Conservation (phyloP, 2,797 vertebrate genomes). For the Mastacembelus armatus region DNA sequence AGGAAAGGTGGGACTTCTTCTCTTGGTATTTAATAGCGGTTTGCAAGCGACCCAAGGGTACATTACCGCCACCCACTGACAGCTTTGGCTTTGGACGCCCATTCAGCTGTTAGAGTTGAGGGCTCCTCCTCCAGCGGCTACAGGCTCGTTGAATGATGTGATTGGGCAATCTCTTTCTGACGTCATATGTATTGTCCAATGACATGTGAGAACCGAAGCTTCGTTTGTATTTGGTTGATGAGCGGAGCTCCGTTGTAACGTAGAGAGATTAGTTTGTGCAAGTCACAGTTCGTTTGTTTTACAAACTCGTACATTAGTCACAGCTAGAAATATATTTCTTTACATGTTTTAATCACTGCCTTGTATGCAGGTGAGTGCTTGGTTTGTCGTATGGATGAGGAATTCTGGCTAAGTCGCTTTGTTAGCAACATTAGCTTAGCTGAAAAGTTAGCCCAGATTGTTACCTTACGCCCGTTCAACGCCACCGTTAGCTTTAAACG, state of each 20-base stretch:
- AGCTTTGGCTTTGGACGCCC: no score
- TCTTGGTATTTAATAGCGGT: no score
- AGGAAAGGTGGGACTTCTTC: no score
- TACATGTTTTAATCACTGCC: slow-evolving; percentile 23
- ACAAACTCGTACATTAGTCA: no score
- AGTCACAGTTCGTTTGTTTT: no score
- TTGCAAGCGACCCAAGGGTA: no score
- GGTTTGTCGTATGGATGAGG: not conserved
- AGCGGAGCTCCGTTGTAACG: slow-evolving; percentile 18
- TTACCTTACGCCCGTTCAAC: not conserved
- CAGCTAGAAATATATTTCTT: not conserved
- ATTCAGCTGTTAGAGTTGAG: no score
- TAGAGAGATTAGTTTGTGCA: slow-evolving; percentile 56
- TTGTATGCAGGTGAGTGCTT: slow-evolving; percentile 55
- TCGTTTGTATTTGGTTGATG: slow-evolving; percentile 73
- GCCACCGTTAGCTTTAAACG: not conserved
- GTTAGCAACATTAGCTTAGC: slow-evolving; percentile 61
- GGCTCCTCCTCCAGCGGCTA: no score
- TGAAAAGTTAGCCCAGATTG: slow-evolving; percentile 12
- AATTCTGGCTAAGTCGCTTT: not conserved
- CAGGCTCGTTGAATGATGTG: not conserved
- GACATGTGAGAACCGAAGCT: not conserved
- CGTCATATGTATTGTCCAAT: slow-evolving; percentile 66
- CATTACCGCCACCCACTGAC: no score
- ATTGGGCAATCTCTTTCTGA: slow-evolving; percentile 51